Conservation (phyloP, 2,797 vertebrate species). For the Coilia nasus region DNA sequence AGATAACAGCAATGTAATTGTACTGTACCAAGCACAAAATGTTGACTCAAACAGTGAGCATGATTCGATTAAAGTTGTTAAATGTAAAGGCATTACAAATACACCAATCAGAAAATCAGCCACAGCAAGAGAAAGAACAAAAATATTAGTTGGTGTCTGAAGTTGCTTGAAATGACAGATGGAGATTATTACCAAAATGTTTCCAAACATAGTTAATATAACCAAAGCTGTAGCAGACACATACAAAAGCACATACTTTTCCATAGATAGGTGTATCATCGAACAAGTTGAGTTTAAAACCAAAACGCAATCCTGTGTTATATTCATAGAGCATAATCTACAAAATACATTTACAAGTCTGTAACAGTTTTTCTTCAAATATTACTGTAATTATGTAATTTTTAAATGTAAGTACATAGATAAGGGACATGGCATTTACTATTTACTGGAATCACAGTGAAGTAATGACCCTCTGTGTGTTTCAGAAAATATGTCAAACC, state of each 20-base stretch:
- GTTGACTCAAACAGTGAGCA: neutral
- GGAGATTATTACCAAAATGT: conserved; percentile 50
- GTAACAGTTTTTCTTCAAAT: no score
- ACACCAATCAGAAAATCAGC: conserved; percentile 39
- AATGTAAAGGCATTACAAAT: conserved; percentile 25
- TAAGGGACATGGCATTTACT: no score
- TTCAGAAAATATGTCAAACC: no score
- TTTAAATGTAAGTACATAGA: no score
- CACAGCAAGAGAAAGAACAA: conserved; percentile 49
- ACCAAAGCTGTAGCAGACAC: conserved; percentile 33
- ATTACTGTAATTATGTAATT: no score
- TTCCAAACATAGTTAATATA: conserved; percentile 47
- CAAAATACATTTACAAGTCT: no score
- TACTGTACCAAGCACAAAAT: neutral
- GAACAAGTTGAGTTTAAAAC: neutral
- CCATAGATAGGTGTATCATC: neutral
- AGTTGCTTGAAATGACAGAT: conserved; percentile 51
- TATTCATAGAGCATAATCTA: no score
- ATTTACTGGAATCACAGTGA: no score
- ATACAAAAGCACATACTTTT: conserved; percentile 32
- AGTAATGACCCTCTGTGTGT: no score
- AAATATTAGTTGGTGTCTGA: conserved; percentile 47
- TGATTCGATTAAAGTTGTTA: conserved; percentile 27
- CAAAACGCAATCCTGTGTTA: neutral
- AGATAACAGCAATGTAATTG: neutral